These are phyloP conservation scores for Actinemys pallida DNA, from an alignment of 2,113 vertebrate genomes.

Conservation along the genomic window DNA sequence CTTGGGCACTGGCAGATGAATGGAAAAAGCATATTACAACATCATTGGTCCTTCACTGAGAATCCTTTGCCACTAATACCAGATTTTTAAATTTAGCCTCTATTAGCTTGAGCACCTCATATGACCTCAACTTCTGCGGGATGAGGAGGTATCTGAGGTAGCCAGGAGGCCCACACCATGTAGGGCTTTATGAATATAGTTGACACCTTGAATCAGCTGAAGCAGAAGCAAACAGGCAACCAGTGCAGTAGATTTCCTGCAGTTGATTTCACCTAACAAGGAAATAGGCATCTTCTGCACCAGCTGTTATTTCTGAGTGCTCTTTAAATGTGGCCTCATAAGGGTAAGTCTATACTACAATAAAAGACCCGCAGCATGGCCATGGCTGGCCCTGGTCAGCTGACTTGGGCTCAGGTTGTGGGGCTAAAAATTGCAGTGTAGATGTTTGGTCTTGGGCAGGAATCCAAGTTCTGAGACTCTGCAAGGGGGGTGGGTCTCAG, in stretches of 20 bases:
- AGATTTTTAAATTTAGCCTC: not conserved
- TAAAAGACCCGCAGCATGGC: not conserved
- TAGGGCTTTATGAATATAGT: not conserved
- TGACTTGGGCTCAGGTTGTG: not conserved
- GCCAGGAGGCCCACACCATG: not conserved
- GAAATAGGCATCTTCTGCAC: not conserved
- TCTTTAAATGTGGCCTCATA: not conserved
- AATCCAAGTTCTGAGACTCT: not conserved
- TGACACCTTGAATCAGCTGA: not conserved
- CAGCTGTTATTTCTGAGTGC: not conserved
- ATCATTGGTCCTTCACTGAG: not conserved
- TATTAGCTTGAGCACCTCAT: not conserved
- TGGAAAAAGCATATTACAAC: not conserved
- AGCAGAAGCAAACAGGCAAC: not conserved
- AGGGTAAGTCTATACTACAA: not conserved
- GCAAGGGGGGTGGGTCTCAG: not conserved
- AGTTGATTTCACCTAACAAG: not conserved
- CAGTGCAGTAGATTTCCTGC: not conserved
- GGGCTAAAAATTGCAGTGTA: not conserved
- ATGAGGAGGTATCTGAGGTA: not conserved
- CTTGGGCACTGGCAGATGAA: not conserved
- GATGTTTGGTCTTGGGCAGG: not conserved
- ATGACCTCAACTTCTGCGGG: not conserved
- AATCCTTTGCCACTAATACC: too few species aligned
- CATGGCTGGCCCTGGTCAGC: not conserved